These are phyloP conservation scores for Porphyrio hochstetteri DNA, from an alignment of 2,113 vertebrate genomes.

Conservation along the genomic window DNA sequence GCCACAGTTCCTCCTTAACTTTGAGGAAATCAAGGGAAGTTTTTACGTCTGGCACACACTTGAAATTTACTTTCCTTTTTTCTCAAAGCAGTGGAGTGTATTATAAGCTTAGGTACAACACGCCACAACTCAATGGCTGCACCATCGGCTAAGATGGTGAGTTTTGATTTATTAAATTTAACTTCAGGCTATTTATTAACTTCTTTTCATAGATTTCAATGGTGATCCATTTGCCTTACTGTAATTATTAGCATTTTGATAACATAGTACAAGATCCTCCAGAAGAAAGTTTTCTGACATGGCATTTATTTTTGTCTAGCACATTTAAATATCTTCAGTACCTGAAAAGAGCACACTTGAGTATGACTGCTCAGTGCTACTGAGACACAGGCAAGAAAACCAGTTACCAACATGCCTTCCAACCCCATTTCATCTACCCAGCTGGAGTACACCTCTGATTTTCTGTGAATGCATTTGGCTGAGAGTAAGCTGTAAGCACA, in stretches of 20 bases:
- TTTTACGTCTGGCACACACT: not conserved
- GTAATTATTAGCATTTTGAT: not conserved
- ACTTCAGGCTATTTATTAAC: not conserved
- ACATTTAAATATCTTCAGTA: not conserved
- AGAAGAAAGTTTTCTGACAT: not conserved
- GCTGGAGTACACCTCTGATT: not conserved
- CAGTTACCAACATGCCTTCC: accelerated
- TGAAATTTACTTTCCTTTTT: not conserved
- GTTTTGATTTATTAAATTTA: not conserved
- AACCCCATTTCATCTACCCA: not conserved
- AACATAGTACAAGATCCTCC: not conserved
- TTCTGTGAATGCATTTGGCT: not conserved
- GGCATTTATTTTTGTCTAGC: not conserved
- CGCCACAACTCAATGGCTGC: not conserved
- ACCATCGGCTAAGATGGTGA: not conserved
- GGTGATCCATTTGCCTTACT: not conserved
- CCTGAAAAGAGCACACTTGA: not conserved
- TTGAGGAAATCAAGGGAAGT: not conserved
- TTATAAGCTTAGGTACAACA: not conserved
- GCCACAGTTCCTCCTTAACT: not conserved
- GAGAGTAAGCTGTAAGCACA: not conserved
- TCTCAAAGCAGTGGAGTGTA: not conserved
- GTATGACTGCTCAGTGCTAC: not conserved
- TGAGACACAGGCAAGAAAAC: not conserved
- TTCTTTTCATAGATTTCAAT: not conserved